These are phyloP conservation scores for Xylota segnis DNA, from an alignment of 2,888 invertebrate genomes.

Conservation along the genomic window DNA sequence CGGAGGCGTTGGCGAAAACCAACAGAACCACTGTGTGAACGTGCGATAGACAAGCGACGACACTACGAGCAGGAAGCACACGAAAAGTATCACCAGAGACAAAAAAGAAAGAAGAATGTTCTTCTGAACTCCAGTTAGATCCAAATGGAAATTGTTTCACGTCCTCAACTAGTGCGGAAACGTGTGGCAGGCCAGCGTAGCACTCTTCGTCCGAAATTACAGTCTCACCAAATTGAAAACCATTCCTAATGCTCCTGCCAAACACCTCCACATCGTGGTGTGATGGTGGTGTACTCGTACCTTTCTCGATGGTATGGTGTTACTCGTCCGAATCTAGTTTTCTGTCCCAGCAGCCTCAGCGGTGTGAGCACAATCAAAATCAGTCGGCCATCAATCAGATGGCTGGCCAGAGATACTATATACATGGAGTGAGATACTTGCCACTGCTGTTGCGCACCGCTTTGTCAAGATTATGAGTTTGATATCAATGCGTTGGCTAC, in stretches of 20 bases:
- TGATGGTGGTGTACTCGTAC: not conserved
- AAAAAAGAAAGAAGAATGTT: constrained; percentile 39
- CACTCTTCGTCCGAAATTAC: constrained; percentile 33
- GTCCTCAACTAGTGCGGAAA: constrained; percentile 69
- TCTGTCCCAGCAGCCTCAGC: constrained; percentile 25
- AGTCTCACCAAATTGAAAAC: constrained; percentile 53
- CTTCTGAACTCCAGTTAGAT: constrained; percentile 47
- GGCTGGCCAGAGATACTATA: constrained; percentile 47
- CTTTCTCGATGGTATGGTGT: constrained; percentile 5
- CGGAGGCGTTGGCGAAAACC: constrained; percentile 68
- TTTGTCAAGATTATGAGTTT: constrained; percentile 75
- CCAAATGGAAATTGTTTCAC: constrained; percentile 70
- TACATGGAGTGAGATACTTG: constrained; percentile 60
- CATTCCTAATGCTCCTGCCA: constrained; percentile 53
- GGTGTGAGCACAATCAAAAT: constrained; percentile 73
- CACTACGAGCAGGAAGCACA: constrained; percentile 57
- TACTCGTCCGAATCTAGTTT: constrained; percentile 53
- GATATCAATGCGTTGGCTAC: constrained; percentile 75
- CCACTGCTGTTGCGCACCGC: constrained; percentile 50
- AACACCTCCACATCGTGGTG: constrained; percentile 53
- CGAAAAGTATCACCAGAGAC: constrained; percentile 28
- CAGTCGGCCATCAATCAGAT: constrained; percentile 74
- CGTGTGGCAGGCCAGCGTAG: constrained; percentile 51
- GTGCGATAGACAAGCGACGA: constrained; percentile 38
- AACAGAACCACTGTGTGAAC: constrained; percentile 20